A percentile compares a stretch with the other conserved stretches of the same genome.
phyloP scores from a whole-genome alignment of 2,888 invertebrate species.

The Glomeris marginata region DNA sequence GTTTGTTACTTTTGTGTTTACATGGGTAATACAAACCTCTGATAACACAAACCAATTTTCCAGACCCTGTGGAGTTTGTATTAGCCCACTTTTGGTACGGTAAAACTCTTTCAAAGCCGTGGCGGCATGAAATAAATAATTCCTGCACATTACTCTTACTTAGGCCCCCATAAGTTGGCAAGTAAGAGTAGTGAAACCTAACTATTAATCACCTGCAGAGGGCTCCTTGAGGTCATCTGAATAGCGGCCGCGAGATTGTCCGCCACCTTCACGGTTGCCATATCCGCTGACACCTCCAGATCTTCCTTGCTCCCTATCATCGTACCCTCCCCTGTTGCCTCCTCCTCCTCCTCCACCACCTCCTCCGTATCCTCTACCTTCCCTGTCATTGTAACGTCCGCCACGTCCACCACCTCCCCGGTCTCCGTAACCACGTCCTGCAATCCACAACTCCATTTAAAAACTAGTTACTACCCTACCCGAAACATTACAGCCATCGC shows the following conservation, averaged over 20 bases:
- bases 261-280: constrained; percentile 20
- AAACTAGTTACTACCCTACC: too few relatives aligned
- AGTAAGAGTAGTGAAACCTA: too few relatives aligned
- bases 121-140: too few relatives aligned
- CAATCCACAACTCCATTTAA: neutral
- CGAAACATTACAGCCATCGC: neutral
- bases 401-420: constrained; percentile 25
- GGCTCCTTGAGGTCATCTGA: constrained; percentile 20
- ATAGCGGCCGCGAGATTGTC: constrained; percentile 18
- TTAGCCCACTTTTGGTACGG: too few relatives aligned
- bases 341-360: constrained; percentile 22
- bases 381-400: constrained; percentile 27
- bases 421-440: constrained; percentile 13
- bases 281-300: constrained; percentile 21
- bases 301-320: constrained; percentile 9
- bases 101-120: too few relatives aligned
- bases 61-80: too few relatives aligned
- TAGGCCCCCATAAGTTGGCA: too few relatives aligned
- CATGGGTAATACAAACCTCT: too few relatives aligned
- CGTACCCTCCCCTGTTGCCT: constrained; percentile 9
- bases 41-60: too few relatives aligned
- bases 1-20: too few relatives aligned
- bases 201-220: constrained; percentile 14
- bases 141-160: too few relatives aligned
- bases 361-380: constrained; percentile 36